phyloP scores from a whole-genome alignment of 2,113 vertebrate genomes.

The Cichladusa arquata region DNA sequence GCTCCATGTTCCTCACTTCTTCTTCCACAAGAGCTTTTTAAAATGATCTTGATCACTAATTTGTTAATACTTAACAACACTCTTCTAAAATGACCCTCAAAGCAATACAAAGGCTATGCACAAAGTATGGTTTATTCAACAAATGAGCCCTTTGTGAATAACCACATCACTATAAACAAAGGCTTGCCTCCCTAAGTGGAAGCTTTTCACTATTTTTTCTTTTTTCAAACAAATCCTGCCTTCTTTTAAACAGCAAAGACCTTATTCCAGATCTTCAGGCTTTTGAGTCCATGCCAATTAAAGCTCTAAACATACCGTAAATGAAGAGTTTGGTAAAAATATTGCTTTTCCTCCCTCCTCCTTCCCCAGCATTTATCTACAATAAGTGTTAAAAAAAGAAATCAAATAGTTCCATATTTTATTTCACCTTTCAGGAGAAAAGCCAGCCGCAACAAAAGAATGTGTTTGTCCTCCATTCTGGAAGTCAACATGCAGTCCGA shows the following conservation, averaged over 20 bases:
- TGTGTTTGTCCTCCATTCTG: slow-evolving; percentile 87
- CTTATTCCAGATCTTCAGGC: not conserved
- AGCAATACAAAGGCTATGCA: not conserved
- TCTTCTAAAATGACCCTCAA: slow-evolving; percentile 24
- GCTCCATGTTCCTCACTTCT: not conserved
- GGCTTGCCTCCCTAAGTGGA: slow-evolving; percentile 8
- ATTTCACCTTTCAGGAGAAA: slow-evolving; percentile 78
- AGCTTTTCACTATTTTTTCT: slow-evolving; percentile 14
- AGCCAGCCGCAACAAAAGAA: slow-evolving; percentile 84
- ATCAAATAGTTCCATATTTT: slow-evolving; percentile 67
- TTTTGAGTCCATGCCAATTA: slow-evolving; percentile 23
- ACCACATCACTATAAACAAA: slow-evolving; percentile 30
- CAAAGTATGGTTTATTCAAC: slow-evolving; percentile 9
- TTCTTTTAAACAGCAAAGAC: slow-evolving; percentile 6
- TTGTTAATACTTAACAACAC: slow-evolving; percentile 32
- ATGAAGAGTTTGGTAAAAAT: not conserved
- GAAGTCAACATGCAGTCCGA: slow-evolving; percentile 93
- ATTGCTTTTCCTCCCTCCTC: not conserved
- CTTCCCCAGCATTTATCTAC: not conserved
- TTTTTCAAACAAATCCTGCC: slow-evolving; percentile 9
- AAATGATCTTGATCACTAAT: slow-evolving; percentile 2
- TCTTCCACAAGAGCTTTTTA: not conserved
- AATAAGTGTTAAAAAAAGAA: slow-evolving; percentile 12
- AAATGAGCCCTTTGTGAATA: slow-evolving; percentile 39
- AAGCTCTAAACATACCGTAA: slow-evolving; percentile 16